Conservation (phyloP, 2,113 vertebrate species). For the Hippocampus comes region DNA sequence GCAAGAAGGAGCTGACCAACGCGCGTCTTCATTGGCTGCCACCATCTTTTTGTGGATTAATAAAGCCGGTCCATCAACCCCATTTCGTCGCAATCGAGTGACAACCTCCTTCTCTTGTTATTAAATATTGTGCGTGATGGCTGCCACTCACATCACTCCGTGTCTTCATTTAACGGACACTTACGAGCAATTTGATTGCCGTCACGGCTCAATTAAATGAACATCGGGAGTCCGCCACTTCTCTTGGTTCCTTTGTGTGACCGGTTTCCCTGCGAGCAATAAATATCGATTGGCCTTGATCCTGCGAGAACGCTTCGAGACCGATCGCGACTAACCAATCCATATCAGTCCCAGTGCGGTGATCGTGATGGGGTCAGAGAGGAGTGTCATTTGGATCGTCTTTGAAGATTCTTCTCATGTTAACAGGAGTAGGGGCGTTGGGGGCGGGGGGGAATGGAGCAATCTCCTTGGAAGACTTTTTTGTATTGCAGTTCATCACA, state of each 20-base stretch:
- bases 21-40: no score
- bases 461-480: not conserved
- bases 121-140: not conserved
- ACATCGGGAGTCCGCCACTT: not conserved
- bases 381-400: slow-evolving; percentile 26
- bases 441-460: not conserved
- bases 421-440: not conserved
- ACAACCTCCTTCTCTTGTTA: not conserved
- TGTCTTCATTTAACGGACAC: not conserved
- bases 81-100: no score
- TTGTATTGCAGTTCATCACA: slow-evolving; percentile 9
- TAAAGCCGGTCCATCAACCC: no score
- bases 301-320: slow-evolving; percentile 20
- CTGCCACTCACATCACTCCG: not conserved
- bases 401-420: slow-evolving; percentile 33
- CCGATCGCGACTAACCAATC: slow-evolving; percentile 29
- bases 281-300: slow-evolving; percentile 47
- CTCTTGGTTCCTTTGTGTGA: not conserved
- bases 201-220: slow-evolving; percentile 1
- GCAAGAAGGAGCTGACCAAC: no score
- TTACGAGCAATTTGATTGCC: not conserved
- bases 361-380: slow-evolving; percentile 20
- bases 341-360: slow-evolving; percentile 15
- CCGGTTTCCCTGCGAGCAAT: slow-evolving; percentile 11
- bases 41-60: no score